Base-by-base conservation (phyloP, 2,888 invertebrate genomes). In the Mongoloraphidia duomilia region DNA sequence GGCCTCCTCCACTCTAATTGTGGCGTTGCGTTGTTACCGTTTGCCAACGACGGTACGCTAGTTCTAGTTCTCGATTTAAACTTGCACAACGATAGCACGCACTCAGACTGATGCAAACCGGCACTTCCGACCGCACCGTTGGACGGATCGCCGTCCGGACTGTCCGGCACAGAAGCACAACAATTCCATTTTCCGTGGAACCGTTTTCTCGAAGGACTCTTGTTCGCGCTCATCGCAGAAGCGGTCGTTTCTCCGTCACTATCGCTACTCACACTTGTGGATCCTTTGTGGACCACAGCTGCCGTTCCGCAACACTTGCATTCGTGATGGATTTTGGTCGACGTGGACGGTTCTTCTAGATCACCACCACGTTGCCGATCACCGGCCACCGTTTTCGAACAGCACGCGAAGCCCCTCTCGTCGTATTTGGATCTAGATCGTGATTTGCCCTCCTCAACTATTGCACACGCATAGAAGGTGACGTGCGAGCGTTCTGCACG, bases 171-270 rank as follows among this genome's bases (percentile, higher is more conserved):
- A 35, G 71, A 72, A 41, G 73, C 66, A 56, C 76, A 77, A 56
- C 76, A 77, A 57, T 75, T 76, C 76, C 76, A 77, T 65, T 72
- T 74, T 56, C 71, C 68, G 37, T 69, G 63, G 67, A 68, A 69
- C 33, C 70, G 63, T 52, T 70, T 69, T 44, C 46, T 47, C 12
- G 49, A 43, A 6, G 52, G 52, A 44, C 34, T 44, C 38, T 34
- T 44, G 34, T 13, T 33, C 36, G 13, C 34, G 12, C 26, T 43
- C 26, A 44, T 49, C 14, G 36, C 33, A 11, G 41, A 41, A 33
- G 50, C 68, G 66, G 50, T 70, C 69, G 26, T 67, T 65, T 37
- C 68, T 66, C 10, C 26, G 26, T 26, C 26, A 26, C 26, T 26
- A 63, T 60, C 52, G 65, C 65, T 48, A 64, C 57, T 43, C 61